Conservation (phyloP, 2,888 invertebrate genomes). For the Zonitis immaculata region DNA sequence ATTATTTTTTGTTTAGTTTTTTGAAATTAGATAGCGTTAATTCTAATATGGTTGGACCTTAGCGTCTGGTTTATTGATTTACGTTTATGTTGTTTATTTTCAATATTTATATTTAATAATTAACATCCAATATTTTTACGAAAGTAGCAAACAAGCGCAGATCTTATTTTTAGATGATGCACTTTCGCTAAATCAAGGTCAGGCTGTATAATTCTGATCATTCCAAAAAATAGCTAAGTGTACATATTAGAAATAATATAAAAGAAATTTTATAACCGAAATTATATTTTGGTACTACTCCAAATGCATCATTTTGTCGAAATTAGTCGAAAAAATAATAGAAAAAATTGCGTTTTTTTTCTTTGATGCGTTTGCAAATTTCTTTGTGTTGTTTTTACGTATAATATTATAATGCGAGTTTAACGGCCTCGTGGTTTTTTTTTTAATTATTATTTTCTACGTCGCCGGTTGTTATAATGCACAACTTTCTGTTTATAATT, state of each 20-base stretch:
- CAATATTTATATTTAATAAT: conserved; percentile 13
- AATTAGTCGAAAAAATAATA: not conserved
- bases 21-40: too few relatives aligned
- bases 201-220: conserved; percentile 13
- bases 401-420: conserved; percentile 18
- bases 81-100: not conserved
- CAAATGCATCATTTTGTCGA: conserved; percentile 15
- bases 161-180: conserved; percentile 25
- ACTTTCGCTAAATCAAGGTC: conserved; percentile 28
- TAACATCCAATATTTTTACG: conserved; percentile 9
- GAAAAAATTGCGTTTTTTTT: conserved; percentile 5
- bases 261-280: not conserved
- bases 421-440: conserved; percentile 27
- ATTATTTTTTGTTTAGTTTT: too few relatives aligned
- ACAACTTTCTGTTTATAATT: conserved; percentile 18
- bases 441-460: conserved; percentile 4
- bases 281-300: conserved; percentile 13
- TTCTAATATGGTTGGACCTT: too few relatives aligned
- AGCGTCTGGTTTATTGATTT: too few relatives aligned
- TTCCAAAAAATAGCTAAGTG: not conserved
- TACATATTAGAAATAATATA: too few relatives aligned
- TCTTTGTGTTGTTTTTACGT: conserved; percentile 20
- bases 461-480: conserved; percentile 19
- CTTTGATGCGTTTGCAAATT: conserved; percentile 22
- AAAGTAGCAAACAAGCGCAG: conserved; percentile 15